These are phyloP conservation scores for Muscicapa adusta DNA, from an alignment of 2,113 vertebrate species.

Conservation along the genomic window DNA sequence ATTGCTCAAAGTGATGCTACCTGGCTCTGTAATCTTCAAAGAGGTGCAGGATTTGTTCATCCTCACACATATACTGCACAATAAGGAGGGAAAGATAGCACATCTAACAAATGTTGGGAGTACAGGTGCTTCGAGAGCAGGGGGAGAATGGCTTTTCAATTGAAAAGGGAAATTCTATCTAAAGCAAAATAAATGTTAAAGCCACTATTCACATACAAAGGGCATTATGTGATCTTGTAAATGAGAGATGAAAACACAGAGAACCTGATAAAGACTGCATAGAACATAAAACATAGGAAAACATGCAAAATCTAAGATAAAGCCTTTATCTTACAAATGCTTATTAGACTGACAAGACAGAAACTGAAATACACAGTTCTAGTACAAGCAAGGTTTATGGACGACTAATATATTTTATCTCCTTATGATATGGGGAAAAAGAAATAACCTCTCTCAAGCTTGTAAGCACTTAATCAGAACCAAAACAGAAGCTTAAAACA, in stretches of 20 bases:
- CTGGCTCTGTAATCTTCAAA: neutral
- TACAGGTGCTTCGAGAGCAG: neutral
- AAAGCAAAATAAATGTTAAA: neutral
- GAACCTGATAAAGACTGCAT: neutral
- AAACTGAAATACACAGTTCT: neutral
- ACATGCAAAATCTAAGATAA: neutral
- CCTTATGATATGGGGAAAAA: neutral
- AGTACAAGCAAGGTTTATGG: neutral
- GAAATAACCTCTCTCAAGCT: neutral
- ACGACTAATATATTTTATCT: neutral
- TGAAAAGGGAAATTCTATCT: neutral
- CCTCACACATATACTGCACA: neutral
- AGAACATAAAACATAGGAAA: neutral
- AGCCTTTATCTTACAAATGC: neutral
- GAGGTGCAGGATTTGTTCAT: neutral
- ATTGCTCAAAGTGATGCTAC: neutral
- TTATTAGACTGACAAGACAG: neutral
- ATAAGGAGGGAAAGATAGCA: neutral
- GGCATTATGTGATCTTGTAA: neutral
- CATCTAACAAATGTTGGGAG: neutral
- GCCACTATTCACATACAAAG: neutral
- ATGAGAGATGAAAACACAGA: neutral
- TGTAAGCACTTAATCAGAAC: neutral
- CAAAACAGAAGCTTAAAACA: neutral
- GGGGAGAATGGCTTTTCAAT: neutral